These are phyloP conservation scores for Rotaria socialis DNA, from an alignment of 2,888 invertebrate genomes.

Conservation along the genomic window DNA sequence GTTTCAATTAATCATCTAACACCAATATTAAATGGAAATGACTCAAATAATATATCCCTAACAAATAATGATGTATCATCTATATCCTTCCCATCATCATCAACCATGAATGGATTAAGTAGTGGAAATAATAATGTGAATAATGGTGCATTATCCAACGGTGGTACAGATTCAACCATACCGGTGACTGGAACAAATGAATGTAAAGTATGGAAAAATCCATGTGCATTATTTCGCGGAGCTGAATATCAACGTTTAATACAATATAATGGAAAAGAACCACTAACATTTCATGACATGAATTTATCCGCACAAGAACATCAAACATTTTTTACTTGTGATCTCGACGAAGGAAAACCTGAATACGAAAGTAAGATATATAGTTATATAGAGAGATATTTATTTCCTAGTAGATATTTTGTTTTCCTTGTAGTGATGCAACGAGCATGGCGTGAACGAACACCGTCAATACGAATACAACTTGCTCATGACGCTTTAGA, in stretches of 20 bases:
- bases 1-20: slow-evolving; percentile 76
- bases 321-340: slow-evolving; percentile 89
- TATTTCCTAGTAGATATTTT: slow-evolving; percentile 26
- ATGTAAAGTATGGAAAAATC: slow-evolving; percentile 93
- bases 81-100: background rate
- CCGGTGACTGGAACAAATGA: slow-evolving; percentile 61
- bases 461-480: slow-evolving; percentile 80
- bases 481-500: slow-evolving; percentile 83
- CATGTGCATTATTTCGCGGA: slow-evolving; percentile 85
- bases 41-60: background rate
- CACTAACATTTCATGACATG: slow-evolving; percentile 96
- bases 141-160: background rate
- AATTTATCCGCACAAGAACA: slow-evolving; percentile 97
- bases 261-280: slow-evolving; percentile 83
- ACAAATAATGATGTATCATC: background rate
- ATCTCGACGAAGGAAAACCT: slow-evolving; percentile 76
- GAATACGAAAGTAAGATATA: slow-evolving; percentile 72
- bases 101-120: slow-evolving; percentile 1
- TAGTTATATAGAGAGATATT: no score
- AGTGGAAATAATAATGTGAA: background rate
- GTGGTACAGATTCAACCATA: background rate
- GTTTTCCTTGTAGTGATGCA: slow-evolving; percentile 70
- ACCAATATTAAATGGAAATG: slow-evolving; percentile 47
- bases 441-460: slow-evolving; percentile 90
- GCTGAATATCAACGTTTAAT: slow-evolving; percentile 93